Conservation (phyloP, 2,113 vertebrate genomes). For the Meleagris gallopavo region DNA sequence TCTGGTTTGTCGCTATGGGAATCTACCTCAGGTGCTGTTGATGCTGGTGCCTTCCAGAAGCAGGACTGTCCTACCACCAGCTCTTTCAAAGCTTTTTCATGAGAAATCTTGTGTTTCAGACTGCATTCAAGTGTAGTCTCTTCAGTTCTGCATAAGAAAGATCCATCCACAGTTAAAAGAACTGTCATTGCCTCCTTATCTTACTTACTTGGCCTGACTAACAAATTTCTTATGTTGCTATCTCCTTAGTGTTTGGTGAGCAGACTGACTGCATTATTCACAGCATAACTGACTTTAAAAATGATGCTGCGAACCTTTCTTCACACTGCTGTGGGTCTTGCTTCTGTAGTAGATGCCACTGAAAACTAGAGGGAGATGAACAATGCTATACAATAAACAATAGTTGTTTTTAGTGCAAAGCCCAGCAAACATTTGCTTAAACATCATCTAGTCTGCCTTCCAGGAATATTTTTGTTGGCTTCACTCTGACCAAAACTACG, state of each 20-base stretch:
- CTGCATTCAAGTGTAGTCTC: not conserved
- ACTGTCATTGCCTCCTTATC: not conserved
- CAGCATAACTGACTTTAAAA: not conserved
- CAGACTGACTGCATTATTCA: not conserved
- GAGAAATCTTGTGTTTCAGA: not conserved
- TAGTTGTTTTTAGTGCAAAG: rapidly evolving
- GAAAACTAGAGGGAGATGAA: not conserved
- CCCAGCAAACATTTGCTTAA: rapidly evolving
- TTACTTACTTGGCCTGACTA: not conserved
- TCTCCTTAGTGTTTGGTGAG: not conserved
- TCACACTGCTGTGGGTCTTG: not conserved
- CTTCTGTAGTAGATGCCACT: not conserved
- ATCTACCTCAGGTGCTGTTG: not conserved
- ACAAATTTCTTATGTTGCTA: rapidly evolving
- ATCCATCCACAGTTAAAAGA: not conserved
- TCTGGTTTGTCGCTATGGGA: not conserved
- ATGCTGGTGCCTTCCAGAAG: not conserved
- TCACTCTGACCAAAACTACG: not conserved
- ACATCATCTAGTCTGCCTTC: not conserved
- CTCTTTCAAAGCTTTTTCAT: not conserved
- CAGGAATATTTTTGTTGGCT: not conserved
- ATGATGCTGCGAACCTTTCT: rapidly evolving
- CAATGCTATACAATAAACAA: rapidly evolving
- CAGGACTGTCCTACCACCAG: not conserved
- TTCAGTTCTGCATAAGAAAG: not conserved